A percentile compares a stretch with the other conserved stretches of the same genome.
Evolutionary conservation across 2,888 invertebrate species (phyloP).

Genomic region (Gastracanthus pulcherrimus): DNA sequence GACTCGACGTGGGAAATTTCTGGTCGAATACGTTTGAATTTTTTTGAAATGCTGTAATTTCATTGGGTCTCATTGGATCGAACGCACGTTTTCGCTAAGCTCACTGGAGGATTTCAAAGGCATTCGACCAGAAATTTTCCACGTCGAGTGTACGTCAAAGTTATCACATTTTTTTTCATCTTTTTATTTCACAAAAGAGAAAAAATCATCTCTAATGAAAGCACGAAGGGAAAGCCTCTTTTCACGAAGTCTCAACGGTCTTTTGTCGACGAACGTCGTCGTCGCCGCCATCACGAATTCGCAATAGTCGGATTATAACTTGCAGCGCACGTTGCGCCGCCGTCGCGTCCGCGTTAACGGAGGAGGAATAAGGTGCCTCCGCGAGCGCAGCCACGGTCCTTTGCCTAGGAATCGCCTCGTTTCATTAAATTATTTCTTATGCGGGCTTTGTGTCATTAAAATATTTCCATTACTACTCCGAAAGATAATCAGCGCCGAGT

Average conservation of each 20-base stretch:
- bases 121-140: too few species aligned
- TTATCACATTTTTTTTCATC: too few species aligned
- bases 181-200: too few species aligned
- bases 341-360: background rate
- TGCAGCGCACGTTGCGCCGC: background rate
- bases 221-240: background rate
- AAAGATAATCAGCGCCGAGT: background rate
- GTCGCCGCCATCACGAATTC: background rate
- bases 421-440: slow-evolving; percentile 19
- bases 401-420: slow-evolving; percentile 1
- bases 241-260: background rate
- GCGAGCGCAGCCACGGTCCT: background rate
- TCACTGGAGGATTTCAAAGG: too few species aligned
- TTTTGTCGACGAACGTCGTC: background rate
- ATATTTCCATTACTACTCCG: background rate
- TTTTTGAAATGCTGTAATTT: too few species aligned
- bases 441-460: slow-evolving; percentile 15
- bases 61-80: too few species aligned
- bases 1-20: too few species aligned
- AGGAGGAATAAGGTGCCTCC: background rate
- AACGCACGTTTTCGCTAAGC: too few species aligned
- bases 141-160: too few species aligned
- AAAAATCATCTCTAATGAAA: background rate
- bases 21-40: too few species aligned
- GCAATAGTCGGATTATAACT: slow-evolving; percentile 3